Evolutionary conservation across 2,797 vertebrate species (phyloP), one percentile per base, ranked within the genome.

Genomic region (Peromyscus nudipes): DNA sequence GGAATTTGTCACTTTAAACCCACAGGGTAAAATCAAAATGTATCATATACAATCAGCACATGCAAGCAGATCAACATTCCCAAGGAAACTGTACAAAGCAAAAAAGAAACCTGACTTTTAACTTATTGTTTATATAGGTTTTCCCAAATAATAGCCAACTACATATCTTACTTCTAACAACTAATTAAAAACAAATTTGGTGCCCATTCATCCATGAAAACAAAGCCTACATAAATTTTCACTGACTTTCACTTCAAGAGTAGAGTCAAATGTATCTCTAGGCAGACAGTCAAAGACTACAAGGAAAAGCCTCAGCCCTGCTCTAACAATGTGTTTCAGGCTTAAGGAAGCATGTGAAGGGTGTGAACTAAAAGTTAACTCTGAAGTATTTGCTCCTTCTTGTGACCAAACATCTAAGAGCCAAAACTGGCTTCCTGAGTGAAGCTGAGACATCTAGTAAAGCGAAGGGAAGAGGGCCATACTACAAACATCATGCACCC

Each of bases 401-500:
- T 64, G 93, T 95, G 96, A 89, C 34, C 71, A 89, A 82, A 94
- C 94, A 52, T 4, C 77, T 34, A 87, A 88, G 95, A 84, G 94
- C 23, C 75, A 92, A 97, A 98, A 96, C 75, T 21, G 34, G 87
- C 93, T 60, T 95, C 64, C 96, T 95, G 96, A 97, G 86, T 97
- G 97, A 98, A 98, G 98, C 81, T 92, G 64, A 95, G 90, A 95
- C 40, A 92, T 97, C 87, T 96, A 88, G 97, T 92, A 96, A 13
- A 3, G 94, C 90, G 86, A 69, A 13, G 62, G 64, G 77, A 92
- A 92, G 40, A 86, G 52, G 96, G 96, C 96, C 85, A 97, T 96
- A 94, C 98, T 93, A 86, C 97, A 93, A 98, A 98, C 89, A 98
- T 93, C 95, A 80, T 96, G 97, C 92, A 96, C 92, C 97, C 97